Evolutionary conservation across 2,797 vertebrate species (phyloP).

Genomic region (Ambastaia sidthimunki): DNA sequence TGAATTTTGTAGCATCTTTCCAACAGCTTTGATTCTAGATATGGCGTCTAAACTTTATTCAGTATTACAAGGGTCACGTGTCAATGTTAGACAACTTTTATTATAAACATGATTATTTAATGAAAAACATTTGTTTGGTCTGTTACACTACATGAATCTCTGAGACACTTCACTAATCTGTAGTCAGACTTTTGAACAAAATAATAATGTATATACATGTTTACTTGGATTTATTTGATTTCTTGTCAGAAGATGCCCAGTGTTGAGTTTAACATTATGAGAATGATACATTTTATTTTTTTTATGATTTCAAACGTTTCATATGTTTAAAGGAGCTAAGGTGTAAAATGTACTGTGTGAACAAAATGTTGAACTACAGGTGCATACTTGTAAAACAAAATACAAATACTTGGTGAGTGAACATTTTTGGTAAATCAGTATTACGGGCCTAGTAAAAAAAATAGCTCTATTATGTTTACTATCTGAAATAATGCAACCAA

Average conservation of each 20-base stretch:
- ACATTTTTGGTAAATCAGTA: constrained; percentile 10
- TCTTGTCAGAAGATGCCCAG: background rate
- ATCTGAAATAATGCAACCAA: background rate
- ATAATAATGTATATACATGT: too few species aligned
- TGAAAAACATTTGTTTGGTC: background rate
- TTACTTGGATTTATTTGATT: background rate
- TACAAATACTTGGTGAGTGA: background rate
- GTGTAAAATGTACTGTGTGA: background rate
- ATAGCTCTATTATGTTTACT: background rate
- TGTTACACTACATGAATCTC: background rate
- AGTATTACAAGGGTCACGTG: constrained; percentile 17
- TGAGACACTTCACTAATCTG: constrained; percentile 1
- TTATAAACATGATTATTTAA: background rate
- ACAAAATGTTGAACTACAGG: background rate
- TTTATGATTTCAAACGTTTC: too few species aligned
- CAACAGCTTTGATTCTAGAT: background rate
- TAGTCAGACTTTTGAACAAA: background rate
- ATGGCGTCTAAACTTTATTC: background rate
- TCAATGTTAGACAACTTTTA: background rate
- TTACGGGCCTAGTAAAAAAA: background rate
- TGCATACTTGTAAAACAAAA: background rate
- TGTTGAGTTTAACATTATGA: background rate
- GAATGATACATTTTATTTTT: background rate
- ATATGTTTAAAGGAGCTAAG: background rate
- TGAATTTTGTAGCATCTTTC: background rate